Evolutionary conservation across 2,113 vertebrate genomes (phyloP), one percentile per base, ranked within the genome.

Genomic region (Pomatorhinus ruficollis): DNA sequence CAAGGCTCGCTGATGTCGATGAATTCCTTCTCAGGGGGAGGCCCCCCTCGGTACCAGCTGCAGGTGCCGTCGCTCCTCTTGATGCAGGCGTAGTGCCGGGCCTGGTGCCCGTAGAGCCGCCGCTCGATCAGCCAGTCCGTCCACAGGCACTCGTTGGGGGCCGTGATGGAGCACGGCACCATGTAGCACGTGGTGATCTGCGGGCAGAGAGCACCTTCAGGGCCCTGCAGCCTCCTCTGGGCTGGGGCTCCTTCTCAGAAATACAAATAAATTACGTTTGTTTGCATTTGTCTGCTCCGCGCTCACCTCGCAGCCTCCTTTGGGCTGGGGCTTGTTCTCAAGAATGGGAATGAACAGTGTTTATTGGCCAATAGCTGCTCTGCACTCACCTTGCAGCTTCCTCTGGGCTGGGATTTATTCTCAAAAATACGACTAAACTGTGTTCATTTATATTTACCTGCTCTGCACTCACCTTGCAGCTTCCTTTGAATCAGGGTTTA

Each of bases 141-240:
- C 99, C 99, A 99, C 94, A 99, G 97, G 93, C 99, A 99, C 97
- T 99, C 98, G 2, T 98, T 98, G 52, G 98, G 98, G 20, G 97
- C 93, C 3, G 96, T 97, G 59, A 98, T 98, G 5, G 97, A 96
- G 75, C 99, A 99, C 10, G 98, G 98, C 77, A 98, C 97, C 27
- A 82, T 97, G 96, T 98, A 99, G 95, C 99, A 99, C 37, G 98
- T 98, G 83, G 98, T 98, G 92, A 99, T 99, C 99, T 99, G 97
- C 50, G 85, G 69, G 47, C 42, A 91, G 33, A 87, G 6, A 45
- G 39, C 22, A 4, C 15, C 7, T 2, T 86, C 44, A 86, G 81
- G 1, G 2, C 37, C 79, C 31, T 2, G 45, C 66, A 8, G 56
- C 37, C 6, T 10, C 22, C 42, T 23, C 4, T 4, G 5, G 7